phyloP scores from a whole-genome alignment of 2,113 vertebrate species.

The Tupaia tana region DNA sequence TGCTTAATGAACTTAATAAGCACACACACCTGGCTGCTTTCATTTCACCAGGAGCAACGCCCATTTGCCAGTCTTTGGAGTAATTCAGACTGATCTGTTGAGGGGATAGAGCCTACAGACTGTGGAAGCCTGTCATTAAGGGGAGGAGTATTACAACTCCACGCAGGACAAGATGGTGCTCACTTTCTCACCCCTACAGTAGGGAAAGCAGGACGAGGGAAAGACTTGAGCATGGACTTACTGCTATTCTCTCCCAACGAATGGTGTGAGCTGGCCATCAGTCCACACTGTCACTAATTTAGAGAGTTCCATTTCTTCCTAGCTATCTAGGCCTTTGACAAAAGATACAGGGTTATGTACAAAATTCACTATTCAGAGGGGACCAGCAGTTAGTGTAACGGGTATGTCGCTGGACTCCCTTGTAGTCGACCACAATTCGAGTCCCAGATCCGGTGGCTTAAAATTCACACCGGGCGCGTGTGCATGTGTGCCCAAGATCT shows the following conservation, averaged over 20 bases:
- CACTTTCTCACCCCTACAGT: slow-evolving; percentile 60
- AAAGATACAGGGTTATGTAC: slow-evolving; percentile 5
- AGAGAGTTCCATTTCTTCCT: slow-evolving; percentile 1
- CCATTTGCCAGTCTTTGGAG: slow-evolving; percentile 65
- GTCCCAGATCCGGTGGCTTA: too few species aligned
- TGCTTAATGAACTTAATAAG: slow-evolving; percentile 65
- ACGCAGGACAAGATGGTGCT: slow-evolving; percentile 53
- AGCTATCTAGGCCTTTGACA: slow-evolving; percentile 8
- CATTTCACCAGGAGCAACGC: slow-evolving; percentile 68
- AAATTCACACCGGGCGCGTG: too few species aligned
- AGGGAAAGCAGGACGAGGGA: slow-evolving; percentile 70
- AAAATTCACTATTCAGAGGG: not conserved
- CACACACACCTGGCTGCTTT: slow-evolving; percentile 84
- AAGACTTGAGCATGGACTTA: slow-evolving; percentile 71
- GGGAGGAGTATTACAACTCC: slow-evolving; percentile 74
- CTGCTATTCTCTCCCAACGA: slow-evolving; percentile 67
- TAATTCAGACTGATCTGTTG: slow-evolving; percentile 80
- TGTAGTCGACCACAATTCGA: too few species aligned
- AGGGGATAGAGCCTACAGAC: slow-evolving; percentile 75
- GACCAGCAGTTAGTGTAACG: too few species aligned
- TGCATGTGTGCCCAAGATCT: too few species aligned
- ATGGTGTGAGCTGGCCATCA: slow-evolving; percentile 27
- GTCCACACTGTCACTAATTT: slow-evolving; percentile 41
- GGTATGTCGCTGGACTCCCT: too few species aligned
- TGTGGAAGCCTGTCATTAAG: slow-evolving; percentile 80